phyloP scores from a whole-genome alignment of 2,113 vertebrate genomes.

The Pithys albifrons region DNA sequence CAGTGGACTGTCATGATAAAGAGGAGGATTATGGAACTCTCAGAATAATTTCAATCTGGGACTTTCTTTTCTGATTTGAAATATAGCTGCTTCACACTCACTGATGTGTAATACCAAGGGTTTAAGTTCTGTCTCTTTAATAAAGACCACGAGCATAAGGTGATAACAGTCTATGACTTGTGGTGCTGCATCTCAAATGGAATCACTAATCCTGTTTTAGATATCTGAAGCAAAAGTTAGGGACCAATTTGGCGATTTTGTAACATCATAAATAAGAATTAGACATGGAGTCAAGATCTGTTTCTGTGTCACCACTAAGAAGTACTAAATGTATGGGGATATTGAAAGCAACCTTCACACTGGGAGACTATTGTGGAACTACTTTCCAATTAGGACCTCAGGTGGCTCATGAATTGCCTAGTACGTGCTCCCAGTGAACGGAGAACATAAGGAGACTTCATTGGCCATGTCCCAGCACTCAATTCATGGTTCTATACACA shows the following conservation, averaged over 20 bases:
- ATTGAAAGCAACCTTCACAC: background rate
- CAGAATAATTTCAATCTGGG: background rate
- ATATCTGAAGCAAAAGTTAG: background rate
- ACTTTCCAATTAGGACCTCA: background rate
- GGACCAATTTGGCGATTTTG: background rate
- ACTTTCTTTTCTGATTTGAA: background rate
- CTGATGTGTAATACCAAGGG: background rate
- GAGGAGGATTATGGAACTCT: background rate
- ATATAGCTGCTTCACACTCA: background rate
- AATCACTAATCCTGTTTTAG: background rate
- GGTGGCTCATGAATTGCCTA: background rate
- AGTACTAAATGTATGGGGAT: background rate
- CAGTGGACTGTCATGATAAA: background rate
- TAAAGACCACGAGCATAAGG: background rate
- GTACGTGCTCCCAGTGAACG: background rate
- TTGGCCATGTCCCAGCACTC: background rate
- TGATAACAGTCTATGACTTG: background rate
- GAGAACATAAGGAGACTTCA: background rate
- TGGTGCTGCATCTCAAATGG: background rate
- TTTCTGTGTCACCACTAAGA: background rate
- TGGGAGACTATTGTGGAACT: background rate
- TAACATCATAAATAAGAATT: background rate
- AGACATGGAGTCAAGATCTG: background rate
- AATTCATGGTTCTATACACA: background rate
- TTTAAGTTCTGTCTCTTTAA: background rate